Conservation (phyloP, 2,888 invertebrate genomes). For the Lissonota sp. region DNA sequence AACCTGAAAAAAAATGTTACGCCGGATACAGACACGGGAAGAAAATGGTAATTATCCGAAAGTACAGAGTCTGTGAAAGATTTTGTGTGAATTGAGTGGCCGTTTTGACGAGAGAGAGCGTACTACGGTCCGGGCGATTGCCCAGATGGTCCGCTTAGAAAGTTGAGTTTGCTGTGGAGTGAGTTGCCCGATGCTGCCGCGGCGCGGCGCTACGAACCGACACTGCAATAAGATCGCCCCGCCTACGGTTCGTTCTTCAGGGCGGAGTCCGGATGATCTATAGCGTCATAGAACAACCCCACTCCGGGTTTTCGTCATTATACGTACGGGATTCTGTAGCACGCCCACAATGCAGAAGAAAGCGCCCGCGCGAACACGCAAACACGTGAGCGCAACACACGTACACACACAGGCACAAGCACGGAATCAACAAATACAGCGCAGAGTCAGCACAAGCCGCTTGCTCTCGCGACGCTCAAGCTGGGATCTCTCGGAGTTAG, state of each 20-base stretch:
- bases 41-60: too few relatives aligned
- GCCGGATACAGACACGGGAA: too few relatives aligned
- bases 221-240: slow-evolving; percentile 62
- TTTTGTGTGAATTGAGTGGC: too few relatives aligned
- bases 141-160: slow-evolving; percentile 6
- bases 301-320: slow-evolving; percentile 66
- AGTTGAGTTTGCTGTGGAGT: slow-evolving; percentile 56
- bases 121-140: slow-evolving; percentile 36
- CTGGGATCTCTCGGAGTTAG: slow-evolving; percentile 47
- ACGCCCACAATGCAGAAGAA: slow-evolving; percentile 79
- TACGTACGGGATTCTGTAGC: slow-evolving; percentile 74
- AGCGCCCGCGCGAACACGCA: slow-evolving; percentile 74
- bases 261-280: slow-evolving; percentile 83
- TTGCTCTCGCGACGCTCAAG: slow-evolving; percentile 48
- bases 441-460: slow-evolving; percentile 27
- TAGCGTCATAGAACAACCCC: slow-evolving; percentile 83
- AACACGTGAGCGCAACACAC: slow-evolving; percentile 66
- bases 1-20: too few relatives aligned
- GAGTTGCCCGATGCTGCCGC: slow-evolving; percentile 62
- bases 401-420: slow-evolving; percentile 62
- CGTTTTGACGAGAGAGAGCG: not conserved
- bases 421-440: slow-evolving; percentile 28
- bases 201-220: slow-evolving; percentile 75
- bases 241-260: slow-evolving; percentile 67
- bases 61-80: too few relatives aligned